phyloP scores from a whole-genome alignment of 2,113 vertebrate genomes.

The Periophthalmus modestus region DNA sequence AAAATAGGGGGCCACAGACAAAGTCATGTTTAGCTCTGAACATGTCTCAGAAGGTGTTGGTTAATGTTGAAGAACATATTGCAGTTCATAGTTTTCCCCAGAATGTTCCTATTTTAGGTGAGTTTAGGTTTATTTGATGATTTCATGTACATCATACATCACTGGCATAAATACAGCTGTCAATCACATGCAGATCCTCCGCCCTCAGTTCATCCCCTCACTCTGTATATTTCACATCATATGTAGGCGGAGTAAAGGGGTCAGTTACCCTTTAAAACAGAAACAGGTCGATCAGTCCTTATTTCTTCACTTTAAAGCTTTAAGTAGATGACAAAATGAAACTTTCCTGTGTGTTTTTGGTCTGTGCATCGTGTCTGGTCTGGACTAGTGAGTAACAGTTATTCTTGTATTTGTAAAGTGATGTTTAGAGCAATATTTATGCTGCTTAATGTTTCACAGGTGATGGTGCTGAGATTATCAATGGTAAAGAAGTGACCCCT shows the following conservation, averaged over 20 bases:
- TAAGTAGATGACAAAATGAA: background rate
- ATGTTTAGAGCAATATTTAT: no score
- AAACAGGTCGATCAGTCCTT: background rate
- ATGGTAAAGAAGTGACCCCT: conserved; percentile 46
- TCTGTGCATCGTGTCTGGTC: conserved; percentile 1
- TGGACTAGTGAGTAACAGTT: conserved; percentile 43
- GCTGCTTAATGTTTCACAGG: conserved; percentile 32
- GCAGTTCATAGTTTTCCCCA: no score
- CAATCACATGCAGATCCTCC: background rate
- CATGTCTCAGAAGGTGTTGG: no score
- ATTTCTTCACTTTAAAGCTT: background rate
- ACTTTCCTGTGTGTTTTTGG: background rate
- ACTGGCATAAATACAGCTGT: background rate
- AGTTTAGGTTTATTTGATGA: background rate
- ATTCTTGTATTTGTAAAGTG: background rate
- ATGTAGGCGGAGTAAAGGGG: background rate
- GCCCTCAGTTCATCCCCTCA: background rate
- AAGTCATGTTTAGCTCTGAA: no score
- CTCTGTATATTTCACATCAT: background rate
- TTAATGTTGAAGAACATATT: no score
- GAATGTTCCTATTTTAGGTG: background rate
- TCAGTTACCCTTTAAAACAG: background rate
- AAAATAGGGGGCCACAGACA: no score
- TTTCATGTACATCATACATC: background rate
- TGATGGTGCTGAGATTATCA: conserved; percentile 58